Base-by-base conservation (phyloP, 2,888 invertebrate species). In the Cantharis rustica region DNA sequence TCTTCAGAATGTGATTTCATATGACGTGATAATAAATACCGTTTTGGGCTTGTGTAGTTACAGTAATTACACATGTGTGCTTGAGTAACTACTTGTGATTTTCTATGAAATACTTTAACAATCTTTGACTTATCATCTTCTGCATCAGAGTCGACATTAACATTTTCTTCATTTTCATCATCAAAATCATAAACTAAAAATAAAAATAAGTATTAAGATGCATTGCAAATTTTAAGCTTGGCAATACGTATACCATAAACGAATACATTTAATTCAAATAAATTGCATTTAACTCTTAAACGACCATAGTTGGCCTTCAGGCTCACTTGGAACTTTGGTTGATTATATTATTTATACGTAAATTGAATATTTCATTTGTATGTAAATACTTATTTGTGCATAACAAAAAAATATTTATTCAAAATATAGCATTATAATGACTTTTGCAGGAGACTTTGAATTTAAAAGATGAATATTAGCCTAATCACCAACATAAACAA, bases 1-100 rank as follows among this genome's bases (percentile, higher is more conserved):
- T 98, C 98, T 84, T 97, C 96, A 0, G 97, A 97, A 88, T 98
- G 98, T 0, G 95, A 95, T 87, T 97, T 97, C 95, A 98, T 95
- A 86, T 98, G 98, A 0, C 98, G 92, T 0, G 97, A 93, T 26
- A 98, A 89, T 15, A 98, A 89, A 86, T 97, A 98, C 75, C 94
- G 91, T 86, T 98, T 96, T 5, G 95, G 94, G 85, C 96, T 96
- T 13, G 95, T 95, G 87, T 98, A 98, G 80, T 94, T 93, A 87
- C 98, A 98, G 85, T 96, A 96, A 84, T 93, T 94, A 88, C 98
- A 98, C 89, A 94, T 94, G 86, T 94, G 94, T 16, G 94, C 91
- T 86, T 93, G 93, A 0, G 92, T 89, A 4, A 93, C 92, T n/a
- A 87, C 88, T 84, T 93, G 91, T 69, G 91, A 90, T 86, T 92